A percentile compares a stretch with the other conserved stretches of the same genome.
These are phyloP conservation scores for Corythornis leucogaster DNA, from an alignment of 2,797 vertebrate species.

Conservation along the genomic window DNA sequence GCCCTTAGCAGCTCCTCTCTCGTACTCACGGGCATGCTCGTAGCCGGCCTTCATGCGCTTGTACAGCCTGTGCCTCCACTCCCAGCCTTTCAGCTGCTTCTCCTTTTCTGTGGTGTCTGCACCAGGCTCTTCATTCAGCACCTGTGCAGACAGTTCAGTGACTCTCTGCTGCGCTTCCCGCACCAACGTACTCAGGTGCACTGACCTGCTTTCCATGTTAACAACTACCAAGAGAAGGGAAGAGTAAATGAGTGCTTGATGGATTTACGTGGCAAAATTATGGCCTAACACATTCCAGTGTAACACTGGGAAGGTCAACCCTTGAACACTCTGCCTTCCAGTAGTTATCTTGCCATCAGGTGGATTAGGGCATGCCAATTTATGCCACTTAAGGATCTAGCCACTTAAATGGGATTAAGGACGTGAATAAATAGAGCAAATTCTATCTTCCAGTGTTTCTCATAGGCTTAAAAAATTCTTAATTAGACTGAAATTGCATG, in stretches of 20 bases:
- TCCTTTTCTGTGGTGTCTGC: conserved; percentile 88
- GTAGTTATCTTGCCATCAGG: background rate
- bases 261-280: background rate
- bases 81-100: conserved; percentile 90
- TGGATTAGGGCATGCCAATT: background rate
- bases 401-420: background rate
- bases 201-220: conserved; percentile 85
- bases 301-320: background rate
- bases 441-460: background rate
- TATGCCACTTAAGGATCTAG: background rate
- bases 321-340: background rate
- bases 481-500: background rate
- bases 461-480: background rate
- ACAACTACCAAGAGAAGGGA: conserved; percentile 79
- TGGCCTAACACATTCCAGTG: accelerated
- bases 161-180: conserved; percentile 90
- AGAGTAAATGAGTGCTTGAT: background rate
- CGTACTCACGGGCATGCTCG: conserved; percentile 90
- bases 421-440: background rate
- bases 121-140: conserved; percentile 82
- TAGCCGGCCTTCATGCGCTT: conserved; percentile 91
- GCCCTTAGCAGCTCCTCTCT: background rate
- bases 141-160: conserved; percentile 84
- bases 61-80: conserved; percentile 92
- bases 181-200: conserved; percentile 85